Percentiles rank a stretch among this genome's conserved stretches.
phyloP scores from a whole-genome alignment of 2,113 vertebrate genomes.

The Sturnus vulgaris region DNA sequence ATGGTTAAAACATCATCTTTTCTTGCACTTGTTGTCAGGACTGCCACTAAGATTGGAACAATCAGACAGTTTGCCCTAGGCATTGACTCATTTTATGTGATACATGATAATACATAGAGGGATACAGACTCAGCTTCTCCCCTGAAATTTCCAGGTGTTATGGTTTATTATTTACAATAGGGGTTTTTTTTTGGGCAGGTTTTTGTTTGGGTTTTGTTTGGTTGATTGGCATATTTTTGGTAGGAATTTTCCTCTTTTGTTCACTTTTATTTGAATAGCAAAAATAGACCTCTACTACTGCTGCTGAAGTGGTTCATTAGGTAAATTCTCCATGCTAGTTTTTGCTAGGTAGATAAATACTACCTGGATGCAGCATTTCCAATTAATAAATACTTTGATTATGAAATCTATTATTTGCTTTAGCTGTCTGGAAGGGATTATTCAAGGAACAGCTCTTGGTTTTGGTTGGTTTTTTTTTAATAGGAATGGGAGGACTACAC shows the following conservation, averaged over 20 bases:
- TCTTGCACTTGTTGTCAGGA: background rate
- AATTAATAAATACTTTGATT: background rate
- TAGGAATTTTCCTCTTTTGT: background rate
- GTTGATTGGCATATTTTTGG: background rate
- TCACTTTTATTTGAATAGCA: background rate
- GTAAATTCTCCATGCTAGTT: background rate
- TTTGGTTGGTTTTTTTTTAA: background rate
- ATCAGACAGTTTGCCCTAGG: background rate
- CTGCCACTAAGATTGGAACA: background rate
- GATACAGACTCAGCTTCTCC: background rate
- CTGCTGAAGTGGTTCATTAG: background rate
- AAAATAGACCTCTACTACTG: background rate
- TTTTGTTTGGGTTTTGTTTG: background rate
- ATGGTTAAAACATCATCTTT: background rate
- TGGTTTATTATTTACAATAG: background rate
- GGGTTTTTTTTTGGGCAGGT: background rate
- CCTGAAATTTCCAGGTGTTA: background rate
- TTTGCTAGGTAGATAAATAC: background rate
- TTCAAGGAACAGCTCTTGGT: background rate
- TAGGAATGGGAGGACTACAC: background rate
- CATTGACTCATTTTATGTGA: background rate
- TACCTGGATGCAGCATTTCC: background rate
- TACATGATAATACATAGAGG: background rate
- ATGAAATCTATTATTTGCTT: background rate
- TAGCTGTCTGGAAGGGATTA: background rate